Base-by-base conservation (phyloP, 1,140 invertebrate genomes). In the Hermetia illucens region DNA sequence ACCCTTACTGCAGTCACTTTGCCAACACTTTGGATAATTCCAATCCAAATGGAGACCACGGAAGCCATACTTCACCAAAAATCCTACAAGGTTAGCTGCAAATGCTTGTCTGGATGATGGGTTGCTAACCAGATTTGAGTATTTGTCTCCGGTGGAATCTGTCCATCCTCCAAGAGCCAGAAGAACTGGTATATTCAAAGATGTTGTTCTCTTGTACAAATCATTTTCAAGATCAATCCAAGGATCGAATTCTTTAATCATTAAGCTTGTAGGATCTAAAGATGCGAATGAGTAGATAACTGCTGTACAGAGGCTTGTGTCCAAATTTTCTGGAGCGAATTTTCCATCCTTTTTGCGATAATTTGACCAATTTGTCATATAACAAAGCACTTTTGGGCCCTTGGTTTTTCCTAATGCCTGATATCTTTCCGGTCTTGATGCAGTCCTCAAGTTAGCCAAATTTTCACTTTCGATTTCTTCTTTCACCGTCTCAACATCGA, bases 21-120 rank as follows among this genome's bases (percentile, higher is more conserved):
- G 85, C 86, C 86, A 90, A 46, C 88, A 93, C 31, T 79, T 78
- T 0, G 87, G 88, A 56, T 90, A 92, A 52, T 88, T 87, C 88
- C 88, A 93, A 45, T 91, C 87, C 3, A 92, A 47, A 43, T 88
- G 84, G 0, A 93, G 53, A 13, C 88, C 88, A 40, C 78, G 69
- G 50, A 93, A 91, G 21, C 77, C 74, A 43, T 86, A 66, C 36
- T 71, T 68, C 10, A 72, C 66, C 5, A 93, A 51, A 47, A 85
- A 88, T 12, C 70, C 64, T 0, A 82, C 65, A 1, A 72, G 63
- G 21, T 74, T 72, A 0, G 73, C 62, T 2, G 79, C 72, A 45
- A 85, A 89, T 39, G 74, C 75, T 30, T 72, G 62, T n/a, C 82
- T 67, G 9, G 70, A 60, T 4, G 65, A 61, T 3, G 69, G 62